phyloP scores from a whole-genome alignment of 2,797 vertebrate species.

The Manis javanica region DNA sequence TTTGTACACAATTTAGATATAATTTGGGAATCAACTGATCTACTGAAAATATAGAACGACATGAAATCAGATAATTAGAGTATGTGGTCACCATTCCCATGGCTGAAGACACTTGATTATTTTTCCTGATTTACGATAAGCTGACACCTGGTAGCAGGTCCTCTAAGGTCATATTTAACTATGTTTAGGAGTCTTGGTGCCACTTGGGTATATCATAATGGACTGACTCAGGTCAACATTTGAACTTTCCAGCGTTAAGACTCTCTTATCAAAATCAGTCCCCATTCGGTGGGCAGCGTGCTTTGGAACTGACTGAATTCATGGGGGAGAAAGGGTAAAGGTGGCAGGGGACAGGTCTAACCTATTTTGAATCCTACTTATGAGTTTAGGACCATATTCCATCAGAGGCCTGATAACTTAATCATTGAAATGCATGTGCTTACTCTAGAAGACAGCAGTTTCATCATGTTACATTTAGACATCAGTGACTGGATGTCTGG shows the following conservation, averaged over 20 bases:
- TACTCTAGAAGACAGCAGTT: slow-evolving; percentile 48
- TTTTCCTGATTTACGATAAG: neutral
- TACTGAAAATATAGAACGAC: neutral
- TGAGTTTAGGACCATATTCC: neutral
- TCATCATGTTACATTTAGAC: slow-evolving; percentile 67
- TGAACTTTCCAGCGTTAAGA: neutral
- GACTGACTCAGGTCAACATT: neutral
- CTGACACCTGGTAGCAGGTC: neutral
- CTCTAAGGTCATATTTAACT: neutral
- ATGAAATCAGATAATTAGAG: neutral
- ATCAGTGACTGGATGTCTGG: slow-evolving; percentile 83
- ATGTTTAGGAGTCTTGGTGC: neutral
- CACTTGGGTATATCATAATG: neutral
- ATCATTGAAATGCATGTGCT: slow-evolving; percentile 65
- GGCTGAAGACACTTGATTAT: neutral
- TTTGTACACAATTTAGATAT: neutral
- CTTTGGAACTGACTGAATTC: neutral
- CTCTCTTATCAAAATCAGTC: neutral
- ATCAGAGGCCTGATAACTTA: slow-evolving; percentile 66
- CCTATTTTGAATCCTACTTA: neutral
- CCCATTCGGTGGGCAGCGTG: neutral
- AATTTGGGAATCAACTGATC: neutral
- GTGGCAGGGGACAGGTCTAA: neutral
- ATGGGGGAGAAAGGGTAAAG: neutral
- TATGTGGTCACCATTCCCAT: neutral